These are phyloP conservation scores for Antigone vipio DNA, from an alignment of 2,113 vertebrate genomes.

Conservation along the genomic window DNA sequence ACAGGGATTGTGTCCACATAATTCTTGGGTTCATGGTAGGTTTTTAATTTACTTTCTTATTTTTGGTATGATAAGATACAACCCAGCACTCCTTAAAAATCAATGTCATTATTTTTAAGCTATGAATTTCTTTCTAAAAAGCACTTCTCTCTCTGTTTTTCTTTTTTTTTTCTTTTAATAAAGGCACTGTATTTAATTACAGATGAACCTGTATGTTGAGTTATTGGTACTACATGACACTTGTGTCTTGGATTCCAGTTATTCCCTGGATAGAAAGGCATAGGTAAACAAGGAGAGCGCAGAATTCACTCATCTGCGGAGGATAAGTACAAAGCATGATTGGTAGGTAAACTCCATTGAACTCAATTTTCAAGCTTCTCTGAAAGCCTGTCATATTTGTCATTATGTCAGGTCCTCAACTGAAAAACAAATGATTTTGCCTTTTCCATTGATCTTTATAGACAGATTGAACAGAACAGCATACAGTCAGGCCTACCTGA, in stretches of 20 bases:
- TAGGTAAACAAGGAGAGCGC: neutral
- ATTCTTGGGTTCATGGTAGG: conserved; percentile 71
- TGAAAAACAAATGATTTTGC: neutral
- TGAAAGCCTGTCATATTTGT: neutral
- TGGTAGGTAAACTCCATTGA: neutral
- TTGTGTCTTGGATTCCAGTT: neutral
- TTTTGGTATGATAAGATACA: conserved; percentile 66
- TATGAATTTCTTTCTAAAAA: neutral
- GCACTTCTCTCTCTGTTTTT: neutral
- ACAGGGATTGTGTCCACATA: conserved; percentile 76
- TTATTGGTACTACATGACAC: neutral
- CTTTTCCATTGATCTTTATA: neutral
- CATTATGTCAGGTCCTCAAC: neutral
- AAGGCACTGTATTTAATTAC: neutral
- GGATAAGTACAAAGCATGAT: neutral
- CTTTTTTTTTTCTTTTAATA: neutral
- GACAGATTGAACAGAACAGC: neutral
- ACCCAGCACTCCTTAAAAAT: conserved; percentile 13
- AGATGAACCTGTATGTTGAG: neutral
- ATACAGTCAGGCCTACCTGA: neutral
- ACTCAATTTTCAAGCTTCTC: neutral
- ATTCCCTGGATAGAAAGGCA: neutral
- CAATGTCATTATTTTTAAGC: neutral
- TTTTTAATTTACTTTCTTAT: conserved; percentile 72
- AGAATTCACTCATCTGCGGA: neutral